A percentile compares a stretch with the other conserved stretches of the same genome.
Evolutionary conservation across 2,797 vertebrate genomes (phyloP).

Genomic region (Cuculus canorus): DNA sequence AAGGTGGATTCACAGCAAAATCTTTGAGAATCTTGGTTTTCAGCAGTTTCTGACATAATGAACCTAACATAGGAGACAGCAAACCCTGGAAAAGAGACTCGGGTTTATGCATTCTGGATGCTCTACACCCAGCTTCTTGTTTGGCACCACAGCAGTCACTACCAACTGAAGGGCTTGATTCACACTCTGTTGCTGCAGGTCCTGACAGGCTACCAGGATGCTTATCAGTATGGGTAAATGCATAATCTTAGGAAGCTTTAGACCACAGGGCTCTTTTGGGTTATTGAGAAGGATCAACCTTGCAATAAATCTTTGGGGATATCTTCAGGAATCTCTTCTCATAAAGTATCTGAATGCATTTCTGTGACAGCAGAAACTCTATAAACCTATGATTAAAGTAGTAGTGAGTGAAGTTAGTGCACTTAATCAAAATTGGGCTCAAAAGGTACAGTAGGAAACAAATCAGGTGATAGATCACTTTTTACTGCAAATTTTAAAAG

Average conservation of each 20-base stretch:
- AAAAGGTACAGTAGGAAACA: neutral
- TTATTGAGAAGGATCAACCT: neutral
- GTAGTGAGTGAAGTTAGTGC: neutral
- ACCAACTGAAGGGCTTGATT: neutral
- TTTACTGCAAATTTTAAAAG: neutral
- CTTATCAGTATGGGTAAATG: neutral
- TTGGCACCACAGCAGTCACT: neutral
- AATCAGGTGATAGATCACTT: neutral
- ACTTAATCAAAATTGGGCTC: neutral
- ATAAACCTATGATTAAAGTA: neutral
- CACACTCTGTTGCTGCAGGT: neutral
- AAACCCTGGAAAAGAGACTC: neutral
- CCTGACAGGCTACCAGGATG: neutral
- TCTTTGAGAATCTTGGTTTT: neutral
- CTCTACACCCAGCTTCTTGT: neutral
- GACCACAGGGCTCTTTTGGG: neutral
- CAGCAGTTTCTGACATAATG: neutral
- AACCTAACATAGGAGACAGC: neutral
- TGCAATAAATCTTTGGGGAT: neutral
- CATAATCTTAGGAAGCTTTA: neutral
- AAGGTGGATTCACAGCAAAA: neutral
- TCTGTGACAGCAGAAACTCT: neutral
- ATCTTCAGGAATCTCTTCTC: neutral
- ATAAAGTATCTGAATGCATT: neutral
- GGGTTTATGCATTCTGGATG: neutral